A percentile compares a stretch with the other conserved stretches of the same genome.
These are phyloP conservation scores for Regulus satrapa DNA, from an alignment of 2,113 vertebrate species.

Conservation along the genomic window DNA sequence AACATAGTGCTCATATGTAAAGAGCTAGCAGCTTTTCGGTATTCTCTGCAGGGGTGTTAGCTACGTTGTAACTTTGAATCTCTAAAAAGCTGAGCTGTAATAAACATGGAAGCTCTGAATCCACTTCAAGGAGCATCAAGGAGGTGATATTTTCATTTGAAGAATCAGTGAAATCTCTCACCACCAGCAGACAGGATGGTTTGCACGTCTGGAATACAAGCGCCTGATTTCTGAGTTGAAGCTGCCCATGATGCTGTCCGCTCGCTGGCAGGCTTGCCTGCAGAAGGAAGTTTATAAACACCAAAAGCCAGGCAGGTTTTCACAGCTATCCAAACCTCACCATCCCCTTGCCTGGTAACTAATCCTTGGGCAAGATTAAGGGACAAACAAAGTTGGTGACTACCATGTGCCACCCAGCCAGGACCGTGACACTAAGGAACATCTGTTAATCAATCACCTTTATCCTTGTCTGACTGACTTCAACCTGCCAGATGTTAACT, in stretches of 20 bases:
- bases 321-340: background rate
- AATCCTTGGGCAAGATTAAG: background rate
- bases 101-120: background rate
- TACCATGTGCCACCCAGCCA: background rate
- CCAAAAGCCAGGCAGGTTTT: background rate
- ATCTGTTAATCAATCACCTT: background rate
- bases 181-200: background rate
- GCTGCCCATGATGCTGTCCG: accelerated
- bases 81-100: background rate
- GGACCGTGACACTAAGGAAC: background rate
- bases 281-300: background rate
- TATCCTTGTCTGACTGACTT: background rate
- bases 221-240: background rate
- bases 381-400: background rate
- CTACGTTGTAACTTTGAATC: background rate
- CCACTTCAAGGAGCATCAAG: background rate
- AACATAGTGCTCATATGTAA: background rate
- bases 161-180: background rate
- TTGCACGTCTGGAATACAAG: background rate
- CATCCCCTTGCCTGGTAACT: background rate
- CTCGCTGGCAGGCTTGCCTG: accelerated
- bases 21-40: background rate
- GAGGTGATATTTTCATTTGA: background rate
- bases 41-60: background rate
- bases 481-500: background rate